These are phyloP conservation scores for Cistogaster globosa DNA, from an alignment of 2,888 invertebrate species.

Conservation along the genomic window DNA sequence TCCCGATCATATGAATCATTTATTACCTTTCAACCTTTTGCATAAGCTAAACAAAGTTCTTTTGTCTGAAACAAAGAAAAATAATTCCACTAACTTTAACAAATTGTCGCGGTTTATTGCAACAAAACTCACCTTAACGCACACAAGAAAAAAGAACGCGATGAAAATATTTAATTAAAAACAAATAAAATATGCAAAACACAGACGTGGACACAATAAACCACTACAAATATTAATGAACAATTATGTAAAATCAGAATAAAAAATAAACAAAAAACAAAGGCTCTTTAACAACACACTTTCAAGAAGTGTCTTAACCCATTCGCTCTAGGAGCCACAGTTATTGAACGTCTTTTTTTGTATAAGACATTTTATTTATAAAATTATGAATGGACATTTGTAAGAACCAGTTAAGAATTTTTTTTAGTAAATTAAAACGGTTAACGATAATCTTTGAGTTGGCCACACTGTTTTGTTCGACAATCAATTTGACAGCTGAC, in stretches of 20 bases:
- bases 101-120: constrained; percentile 56
- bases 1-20: too few species aligned
- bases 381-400: too few species aligned
- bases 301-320: constrained; percentile 43
- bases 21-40: too few species aligned
- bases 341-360: not conserved
- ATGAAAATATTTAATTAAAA: constrained; percentile 48
- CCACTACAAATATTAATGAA: constrained; percentile 12
- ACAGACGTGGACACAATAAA: constrained; percentile 39
- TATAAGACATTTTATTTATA: too few species aligned
- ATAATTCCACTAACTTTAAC: constrained; percentile 33
- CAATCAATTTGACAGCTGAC: too few species aligned
- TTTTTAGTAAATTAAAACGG: too few species aligned
- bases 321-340: constrained; percentile 2
- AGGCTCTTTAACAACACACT: not conserved
- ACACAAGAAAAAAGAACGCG: constrained; percentile 7
- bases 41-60: not conserved
- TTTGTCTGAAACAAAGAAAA: constrained; percentile 39
- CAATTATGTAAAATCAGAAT: constrained; percentile 7
- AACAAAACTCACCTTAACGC: constrained; percentile 40
- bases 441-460: too few species aligned
- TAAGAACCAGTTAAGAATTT: too few species aligned
- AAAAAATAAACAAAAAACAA: constrained; percentile 16
- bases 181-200: constrained; percentile 62
- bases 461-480: too few species aligned